phyloP scores from a whole-genome alignment of 2,888 invertebrate genomes.

The Cryptus viduatorius region DNA sequence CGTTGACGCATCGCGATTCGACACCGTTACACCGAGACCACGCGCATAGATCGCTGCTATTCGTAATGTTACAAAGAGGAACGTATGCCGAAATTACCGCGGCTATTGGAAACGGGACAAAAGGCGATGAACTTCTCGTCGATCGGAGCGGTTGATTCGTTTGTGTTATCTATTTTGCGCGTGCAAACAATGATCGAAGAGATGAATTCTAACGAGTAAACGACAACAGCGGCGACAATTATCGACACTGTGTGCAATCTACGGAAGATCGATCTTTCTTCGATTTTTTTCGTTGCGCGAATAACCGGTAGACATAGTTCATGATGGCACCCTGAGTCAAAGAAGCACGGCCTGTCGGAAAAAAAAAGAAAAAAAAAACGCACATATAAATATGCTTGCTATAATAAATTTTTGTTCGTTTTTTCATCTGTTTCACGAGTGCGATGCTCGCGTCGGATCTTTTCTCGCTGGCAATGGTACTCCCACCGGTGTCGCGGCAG shows the following conservation, averaged over 20 bases:
- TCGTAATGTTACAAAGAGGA: conserved; percentile 46
- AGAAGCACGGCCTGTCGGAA: conserved; percentile 69
- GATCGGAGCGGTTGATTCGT: too few relatives aligned
- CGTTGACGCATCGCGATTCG: conserved; percentile 17
- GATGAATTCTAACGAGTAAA: conserved; percentile 29
- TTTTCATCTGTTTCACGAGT: conserved; percentile 76
- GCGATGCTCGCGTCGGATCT: conserved; percentile 81
- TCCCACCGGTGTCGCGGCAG: conserved; percentile 76
- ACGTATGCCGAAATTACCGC: conserved; percentile 47
- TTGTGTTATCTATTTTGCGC: too few relatives aligned
- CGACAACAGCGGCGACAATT: conserved; percentile 30
- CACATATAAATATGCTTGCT: background rate
- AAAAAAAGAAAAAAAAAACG: conserved; percentile 31
- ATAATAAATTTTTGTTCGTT: background rate
- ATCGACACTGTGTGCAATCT: conserved; percentile 23
- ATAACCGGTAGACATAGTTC: conserved; percentile 46
- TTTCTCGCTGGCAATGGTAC: conserved; percentile 75
- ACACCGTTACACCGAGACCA: conserved; percentile 5
- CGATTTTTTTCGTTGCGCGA: conserved; percentile 24
- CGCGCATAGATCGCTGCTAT: conserved; percentile 20
- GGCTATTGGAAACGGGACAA: conserved; percentile 2
- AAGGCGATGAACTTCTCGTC: conserved; percentile 7
- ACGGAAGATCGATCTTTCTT: conserved; percentile 26
- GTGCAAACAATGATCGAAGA: conserved; percentile 16
- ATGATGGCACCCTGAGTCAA: conserved; percentile 73